These are phyloP conservation scores for Drosophila pseudoobscura DNA, from an alignment of 1,140 invertebrate genomes.

Conservation along the genomic window DNA sequence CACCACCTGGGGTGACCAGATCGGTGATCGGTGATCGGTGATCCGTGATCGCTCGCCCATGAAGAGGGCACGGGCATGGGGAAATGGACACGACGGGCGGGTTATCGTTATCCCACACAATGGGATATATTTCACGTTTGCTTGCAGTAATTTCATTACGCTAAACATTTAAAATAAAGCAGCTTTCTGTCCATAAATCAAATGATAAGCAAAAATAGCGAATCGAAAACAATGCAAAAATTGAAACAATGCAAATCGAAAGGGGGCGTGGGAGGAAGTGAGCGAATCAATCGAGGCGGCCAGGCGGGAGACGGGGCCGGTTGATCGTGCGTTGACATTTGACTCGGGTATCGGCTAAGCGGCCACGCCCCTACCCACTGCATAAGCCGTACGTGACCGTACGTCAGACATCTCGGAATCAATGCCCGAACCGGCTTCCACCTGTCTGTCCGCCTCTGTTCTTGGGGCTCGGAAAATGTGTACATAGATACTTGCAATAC, in stretches of 20 bases:
- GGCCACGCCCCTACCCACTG: conserved; percentile 28
- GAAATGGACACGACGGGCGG: background rate
- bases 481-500: background rate
- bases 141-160: conserved; percentile 47
- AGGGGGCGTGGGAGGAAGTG: conserved; percentile 8
- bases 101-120: conserved; percentile 23
- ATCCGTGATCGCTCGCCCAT: background rate
- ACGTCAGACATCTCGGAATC: conserved; percentile 39
- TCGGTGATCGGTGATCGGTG: conserved; percentile 13
- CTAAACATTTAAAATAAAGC: conserved; percentile 29
- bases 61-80: background rate
- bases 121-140: conserved; percentile 45
- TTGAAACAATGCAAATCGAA: conserved; percentile 26
- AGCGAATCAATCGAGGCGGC: conserved; percentile 4
- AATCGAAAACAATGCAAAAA: conserved; percentile 10
- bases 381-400: conserved; percentile 38
- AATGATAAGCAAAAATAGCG: conserved; percentile 31
- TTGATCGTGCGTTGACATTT: conserved; percentile 56
- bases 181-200: conserved; percentile 34
- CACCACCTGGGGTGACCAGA: conserved; percentile 26
- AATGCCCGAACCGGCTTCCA: conserved; percentile 7
- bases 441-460: background rate
- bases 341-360: conserved; percentile 32
- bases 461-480: conserved; percentile 1
- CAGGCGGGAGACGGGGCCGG: background rate